Evolutionary conservation across 2,888 invertebrate genomes (phyloP).

Genomic region (Sturmia bella): DNA sequence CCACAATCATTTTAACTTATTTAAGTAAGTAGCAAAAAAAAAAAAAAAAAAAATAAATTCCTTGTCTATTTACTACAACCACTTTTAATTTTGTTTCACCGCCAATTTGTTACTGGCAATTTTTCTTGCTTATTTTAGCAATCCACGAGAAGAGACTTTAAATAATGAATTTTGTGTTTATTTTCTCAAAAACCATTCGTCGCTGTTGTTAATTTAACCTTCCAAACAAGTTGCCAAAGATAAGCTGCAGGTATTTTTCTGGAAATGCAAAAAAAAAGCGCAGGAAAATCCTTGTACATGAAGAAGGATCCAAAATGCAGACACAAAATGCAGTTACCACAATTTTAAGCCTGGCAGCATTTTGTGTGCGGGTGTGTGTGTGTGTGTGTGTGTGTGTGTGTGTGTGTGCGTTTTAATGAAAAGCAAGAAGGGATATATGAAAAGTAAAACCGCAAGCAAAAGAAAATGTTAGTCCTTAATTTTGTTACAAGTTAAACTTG

Average conservation of each 20-base stretch:
- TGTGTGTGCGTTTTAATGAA: neutral
- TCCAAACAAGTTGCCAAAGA: conserved; percentile 19
- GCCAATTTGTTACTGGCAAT: conserved; percentile 42
- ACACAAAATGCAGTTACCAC: conserved; percentile 11
- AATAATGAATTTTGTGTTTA: conserved; percentile 38
- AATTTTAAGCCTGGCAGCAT: neutral
- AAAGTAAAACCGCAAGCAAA: neutral
- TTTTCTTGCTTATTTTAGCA: conserved; percentile 13
- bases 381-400: too few relatives aligned
- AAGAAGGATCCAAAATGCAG: neutral
- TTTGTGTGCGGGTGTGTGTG: neutral
- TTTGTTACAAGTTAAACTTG: conserved; percentile 60
- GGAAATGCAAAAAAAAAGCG: neutral
- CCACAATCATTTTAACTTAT: too few relatives aligned
- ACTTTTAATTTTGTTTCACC: conserved; percentile 44
- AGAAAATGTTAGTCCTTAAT: conserved; percentile 59
- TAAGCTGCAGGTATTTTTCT: conserved; percentile 30
- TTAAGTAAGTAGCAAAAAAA: too few relatives aligned
- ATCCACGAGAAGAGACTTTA: conserved; percentile 14
- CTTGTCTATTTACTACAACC: neutral
- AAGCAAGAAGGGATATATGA: neutral
- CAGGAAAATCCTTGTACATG: neutral
- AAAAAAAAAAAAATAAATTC: too few relatives aligned
- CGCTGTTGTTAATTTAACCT: conserved; percentile 42
- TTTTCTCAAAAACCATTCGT: conserved; percentile 40